Evolutionary conservation across 2,888 invertebrate genomes (phyloP), one percentile per base, ranked within the genome.

Genomic region (Protonemura montana): DNA sequence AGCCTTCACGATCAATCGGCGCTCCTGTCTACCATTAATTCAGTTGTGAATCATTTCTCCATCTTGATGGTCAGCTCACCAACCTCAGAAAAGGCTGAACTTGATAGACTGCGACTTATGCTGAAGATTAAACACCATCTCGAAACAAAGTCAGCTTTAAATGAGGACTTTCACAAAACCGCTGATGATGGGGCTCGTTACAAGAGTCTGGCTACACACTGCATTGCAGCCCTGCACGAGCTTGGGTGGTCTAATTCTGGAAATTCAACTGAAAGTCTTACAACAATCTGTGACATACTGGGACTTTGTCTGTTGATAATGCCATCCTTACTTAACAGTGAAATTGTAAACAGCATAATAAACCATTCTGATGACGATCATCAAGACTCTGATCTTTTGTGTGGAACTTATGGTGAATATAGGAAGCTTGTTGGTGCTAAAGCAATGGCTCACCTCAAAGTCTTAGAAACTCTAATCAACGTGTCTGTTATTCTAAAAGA

Each of bases 391-490:
- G 10, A 13, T 59, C 1, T 59, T 21, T 59, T 59, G 28, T 26
- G 0, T 78, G 78, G n/a, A n/a, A n/a, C 26, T 25, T 13, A 78
- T 78, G 78, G 27, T 78, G 28, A 28, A n/a, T n/a, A n/a, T 27
- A 26, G 78, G 0, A 78, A 16, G n/a, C 0, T 27, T 25, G 78
- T 3, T 26, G 2, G 26, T 21, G 10, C 28, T 3, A 78, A 26
- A 78, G n/a, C 81, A 30, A 28, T 3, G 2, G 30, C 86, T 7
- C 77, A 84, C 42, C 82, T 87, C 41, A 86, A 85, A 78, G 78
- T 87, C 21, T 27, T 87, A 0, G 86, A 87, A 82, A 78, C 86
- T 21, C 25, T 86, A n/a, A 26, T 86, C 30, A 28, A 76, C 42
- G 42, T 77, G 0, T 26, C 86, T 0, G 25, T 78, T n/a, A 7